Percentiles rank a stretch among this genome's conserved stretches.
phyloP scores from a whole-genome alignment of 2,888 invertebrate species.

The Eueremaeus valkanovi region DNA sequence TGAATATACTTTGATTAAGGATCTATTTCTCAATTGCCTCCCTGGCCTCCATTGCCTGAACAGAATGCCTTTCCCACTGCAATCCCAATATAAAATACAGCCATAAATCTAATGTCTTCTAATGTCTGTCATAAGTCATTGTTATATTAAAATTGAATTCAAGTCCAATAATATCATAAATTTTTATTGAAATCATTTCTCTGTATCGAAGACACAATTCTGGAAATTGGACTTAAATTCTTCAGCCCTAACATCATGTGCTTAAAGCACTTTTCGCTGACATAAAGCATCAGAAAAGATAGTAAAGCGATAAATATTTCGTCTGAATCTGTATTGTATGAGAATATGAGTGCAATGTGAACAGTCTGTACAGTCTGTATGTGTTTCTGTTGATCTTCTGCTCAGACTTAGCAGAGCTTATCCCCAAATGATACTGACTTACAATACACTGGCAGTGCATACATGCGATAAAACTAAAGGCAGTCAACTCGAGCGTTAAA shows the following conservation, averaged over 20 bases:
- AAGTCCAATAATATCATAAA: not conserved
- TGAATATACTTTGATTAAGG: not conserved
- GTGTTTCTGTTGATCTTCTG: slow-evolving; percentile 23
- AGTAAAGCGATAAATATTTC: slow-evolving; percentile 28
- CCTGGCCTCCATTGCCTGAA: not conserved
- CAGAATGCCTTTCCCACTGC: slow-evolving; percentile 1
- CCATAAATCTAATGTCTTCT: slow-evolving; percentile 8
- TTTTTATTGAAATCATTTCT: slow-evolving; percentile 3
- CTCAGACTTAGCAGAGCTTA: slow-evolving; percentile 12
- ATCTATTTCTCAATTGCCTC: slow-evolving; percentile 6
- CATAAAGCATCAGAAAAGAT: slow-evolving; percentile 20
- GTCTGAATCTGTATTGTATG: not conserved
- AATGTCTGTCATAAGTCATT: slow-evolving; percentile 3
- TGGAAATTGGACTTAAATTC: slow-evolving; percentile 2
- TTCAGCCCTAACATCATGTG: not conserved
- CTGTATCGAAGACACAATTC: not conserved
- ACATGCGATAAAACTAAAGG: slow-evolving; percentile 30
- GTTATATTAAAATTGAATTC: slow-evolving; percentile 7
- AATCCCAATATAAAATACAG: not conserved
- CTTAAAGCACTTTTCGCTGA: not conserved
- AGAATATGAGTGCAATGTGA: not conserved
- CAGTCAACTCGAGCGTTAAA: slow-evolving; percentile 20
- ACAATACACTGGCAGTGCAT: slow-evolving; percentile 9
- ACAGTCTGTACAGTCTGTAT: not conserved
- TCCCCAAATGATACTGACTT: slow-evolving; percentile 33